Conservation (phyloP, 2,888 invertebrate genomes). For the Yponomeuta cagnagella region DNA sequence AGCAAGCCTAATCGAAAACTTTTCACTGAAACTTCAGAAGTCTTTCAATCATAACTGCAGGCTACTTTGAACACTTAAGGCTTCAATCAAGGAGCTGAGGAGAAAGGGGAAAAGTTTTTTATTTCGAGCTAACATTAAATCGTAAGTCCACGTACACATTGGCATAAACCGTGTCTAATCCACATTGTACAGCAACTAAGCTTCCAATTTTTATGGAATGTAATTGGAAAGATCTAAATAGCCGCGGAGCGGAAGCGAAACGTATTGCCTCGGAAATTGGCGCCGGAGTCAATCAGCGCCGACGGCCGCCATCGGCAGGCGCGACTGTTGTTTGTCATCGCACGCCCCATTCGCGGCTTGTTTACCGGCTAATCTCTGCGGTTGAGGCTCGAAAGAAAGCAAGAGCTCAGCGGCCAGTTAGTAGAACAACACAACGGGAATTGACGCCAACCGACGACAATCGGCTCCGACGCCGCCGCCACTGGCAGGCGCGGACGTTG, state of each 20-base stretch:
- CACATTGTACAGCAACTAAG: neutral
- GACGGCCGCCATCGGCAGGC: neutral
- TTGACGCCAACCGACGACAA: too few relatives aligned
- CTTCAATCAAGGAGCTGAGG: too few relatives aligned
- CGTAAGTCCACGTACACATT: too few relatives aligned
- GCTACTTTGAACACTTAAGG: neutral
- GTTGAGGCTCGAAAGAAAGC: neutral
- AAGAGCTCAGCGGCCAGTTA: neutral
- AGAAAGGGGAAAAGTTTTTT: too few relatives aligned
- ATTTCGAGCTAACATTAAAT: too few relatives aligned
- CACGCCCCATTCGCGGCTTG: neutral
- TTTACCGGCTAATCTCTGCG: neutral
- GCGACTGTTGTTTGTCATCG: neutral
- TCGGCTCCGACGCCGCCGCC: too few relatives aligned
- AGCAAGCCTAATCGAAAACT: neutral
- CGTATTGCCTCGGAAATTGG: slow-evolving; percentile 1
- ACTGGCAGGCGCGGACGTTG: too few relatives aligned
- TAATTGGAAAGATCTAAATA: neutral
- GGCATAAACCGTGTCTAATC: neutral
- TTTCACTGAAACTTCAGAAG: neutral
- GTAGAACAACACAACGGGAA: too few relatives aligned
- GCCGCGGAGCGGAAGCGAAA: neutral
- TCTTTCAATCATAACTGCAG: neutral
- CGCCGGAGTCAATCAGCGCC: neutral
- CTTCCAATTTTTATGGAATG: neutral